Evolutionary conservation across 2,797 vertebrate species (phyloP), one percentile per base, ranked within the genome.

Genomic region (Gambelia wislizenii): DNA sequence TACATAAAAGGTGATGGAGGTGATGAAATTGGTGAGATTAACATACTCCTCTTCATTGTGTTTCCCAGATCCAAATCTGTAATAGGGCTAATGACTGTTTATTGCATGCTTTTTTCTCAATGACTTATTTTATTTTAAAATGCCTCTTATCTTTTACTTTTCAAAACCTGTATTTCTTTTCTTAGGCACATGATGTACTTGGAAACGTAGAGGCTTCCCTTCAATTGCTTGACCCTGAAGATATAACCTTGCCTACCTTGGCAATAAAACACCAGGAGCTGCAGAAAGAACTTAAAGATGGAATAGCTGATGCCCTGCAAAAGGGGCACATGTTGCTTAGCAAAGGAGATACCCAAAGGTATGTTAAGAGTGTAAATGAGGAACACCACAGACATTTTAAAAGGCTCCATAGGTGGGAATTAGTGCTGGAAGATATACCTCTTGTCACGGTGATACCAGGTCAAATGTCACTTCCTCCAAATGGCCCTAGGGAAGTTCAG

Each of bases 151-250:
- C 10, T 79, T 69, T 39, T 87, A 87, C 74, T 95, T 94, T 93
- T 88, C 93, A 87, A 70, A 92, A 95, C 90, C 72, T 85, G 61
- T 84, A 33, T 92, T 93, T 93, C 92, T 80, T 92, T 92, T 93
- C 91, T 2, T 93, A 98, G 98, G 97, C 97, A 49, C 97, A 98
- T 96, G 97, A 97, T 93, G 91, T 94, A 90, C 95, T 98, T 92
- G 97, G 96, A 94, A 94, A 90, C 90, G 95, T 97, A 54, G 98
- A 98, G 92, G 95, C 93, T 92, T 97, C 96, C 87, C 82, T 95
- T 92, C 97, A 98, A 94, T 94, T 92, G 42, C 93, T 97, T 93
- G 92, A 95, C 94, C 95, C 95, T 64, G 96, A 98, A 95, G 92
- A 84, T 64, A 94, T 97, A 91, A 91, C 82, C 82, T 94, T 97